These are phyloP conservation scores for Amphipyra tragopoginis DNA, from an alignment of 2,888 invertebrate genomes.

Conservation along the genomic window DNA sequence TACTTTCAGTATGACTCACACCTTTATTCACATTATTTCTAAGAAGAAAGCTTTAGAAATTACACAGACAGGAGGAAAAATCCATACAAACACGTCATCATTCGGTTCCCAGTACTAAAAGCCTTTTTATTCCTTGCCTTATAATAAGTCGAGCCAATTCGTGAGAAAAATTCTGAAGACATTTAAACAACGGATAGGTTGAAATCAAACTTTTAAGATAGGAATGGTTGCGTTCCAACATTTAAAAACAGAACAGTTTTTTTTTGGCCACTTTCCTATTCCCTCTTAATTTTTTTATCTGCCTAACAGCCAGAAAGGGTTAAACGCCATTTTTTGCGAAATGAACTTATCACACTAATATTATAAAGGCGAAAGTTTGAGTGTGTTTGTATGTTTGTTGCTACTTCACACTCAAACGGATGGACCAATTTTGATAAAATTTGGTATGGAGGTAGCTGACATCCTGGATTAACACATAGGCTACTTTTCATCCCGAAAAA, in stretches of 20 bases:
- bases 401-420: no score
- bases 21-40: slow-evolving; percentile 49
- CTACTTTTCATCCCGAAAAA: no score
- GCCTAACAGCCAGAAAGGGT: no score
- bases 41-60: slow-evolving; percentile 62
- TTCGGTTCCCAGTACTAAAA: slow-evolving; percentile 55
- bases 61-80: slow-evolving; percentile 62
- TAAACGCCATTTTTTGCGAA: no score
- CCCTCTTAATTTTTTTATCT: no score
- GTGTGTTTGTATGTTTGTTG: no score
- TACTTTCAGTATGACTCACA: slow-evolving; percentile 41
- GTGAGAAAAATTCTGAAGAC: slow-evolving; percentile 59
- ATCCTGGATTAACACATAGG: no score
- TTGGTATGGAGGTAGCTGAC: no score
- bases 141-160: slow-evolving; percentile 38
- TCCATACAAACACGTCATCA: slow-evolving; percentile 48
- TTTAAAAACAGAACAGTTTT: slow-evolving; percentile 2
- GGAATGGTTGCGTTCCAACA: slow-evolving; percentile 20
- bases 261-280: no score
- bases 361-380: no score
- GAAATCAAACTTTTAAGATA: slow-evolving; percentile 33
- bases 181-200: slow-evolving; percentile 41
- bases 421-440: no score
- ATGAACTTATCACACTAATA: no score
- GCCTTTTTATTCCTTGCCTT: slow-evolving; percentile 54